Evolutionary conservation across 2,888 invertebrate species (phyloP), one percentile per base, ranked within the genome.

Genomic region (Nudaria mundana): DNA sequence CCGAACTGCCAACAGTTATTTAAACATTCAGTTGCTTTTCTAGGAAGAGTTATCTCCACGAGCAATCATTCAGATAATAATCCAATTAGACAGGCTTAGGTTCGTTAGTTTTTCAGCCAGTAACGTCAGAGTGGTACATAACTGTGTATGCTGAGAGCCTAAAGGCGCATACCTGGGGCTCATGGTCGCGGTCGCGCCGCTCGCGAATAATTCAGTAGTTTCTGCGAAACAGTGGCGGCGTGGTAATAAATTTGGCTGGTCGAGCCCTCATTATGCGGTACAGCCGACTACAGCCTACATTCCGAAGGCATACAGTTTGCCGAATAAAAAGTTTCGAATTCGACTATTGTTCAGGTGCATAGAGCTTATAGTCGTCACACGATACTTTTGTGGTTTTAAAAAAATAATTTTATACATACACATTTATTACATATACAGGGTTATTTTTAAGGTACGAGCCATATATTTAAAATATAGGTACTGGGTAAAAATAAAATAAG

Each of bases 121-220:
- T 85, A 85, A 76, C 84, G 82, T 77, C 85, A 85, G 79, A 78
- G 78, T 76, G 79, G 71, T 76, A 79, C 80, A 84, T 86, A 86
- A 85, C 85, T 83, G 85, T 81, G 79, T 67, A 62, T 61, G 61
- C 66, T 66, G 81, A 78, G 80, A 77, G 76, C 66, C 71, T 71
- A n/a, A 76, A 72, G 73, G 56, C 65, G 81, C 79, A 78, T 82
- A 80, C 82, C 81, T 56, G 56, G 58, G 58, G 45, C 54, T n/a
- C n/a, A n/a, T n/a, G n/a, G n/a, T n/a, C 63, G 52, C 44, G 37
- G 52, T 49, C 55, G 54, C 60, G 62, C 63, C 62, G 65, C 63
- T 69, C 65, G 66, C 76, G 79, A 75, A 83, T 84, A 76, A 81
- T 79, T 81, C 84, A 79, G 79, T 73, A 76, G 79, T 71, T 86